Conservation (phyloP, 2,888 invertebrate species). For the Eumerus sabulonum region DNA sequence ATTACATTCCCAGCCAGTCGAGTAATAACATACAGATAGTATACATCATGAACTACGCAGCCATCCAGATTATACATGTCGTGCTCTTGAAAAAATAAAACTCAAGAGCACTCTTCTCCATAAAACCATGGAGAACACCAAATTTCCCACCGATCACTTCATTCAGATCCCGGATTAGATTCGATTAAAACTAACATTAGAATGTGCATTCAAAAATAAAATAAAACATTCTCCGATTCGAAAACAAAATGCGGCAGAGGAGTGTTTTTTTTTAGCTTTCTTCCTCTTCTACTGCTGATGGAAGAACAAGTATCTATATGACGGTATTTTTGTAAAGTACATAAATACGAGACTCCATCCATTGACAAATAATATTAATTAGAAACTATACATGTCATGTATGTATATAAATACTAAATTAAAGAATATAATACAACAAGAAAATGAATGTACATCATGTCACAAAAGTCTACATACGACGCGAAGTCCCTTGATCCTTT, state of each 20-base stretch:
- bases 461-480: no score
- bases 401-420: constrained; percentile 5
- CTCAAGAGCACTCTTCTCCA: no score
- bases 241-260: constrained; percentile 34
- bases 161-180: no score
- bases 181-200: background rate
- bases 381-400: constrained; percentile 23
- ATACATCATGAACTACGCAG: no score
- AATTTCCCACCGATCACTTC: no score
- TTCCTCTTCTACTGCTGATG: constrained; percentile 38
- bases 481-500: no score
- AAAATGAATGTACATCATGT: constrained; percentile 62
- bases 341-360: constrained; percentile 42
- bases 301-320: no score
- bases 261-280: background rate
- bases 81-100: no score
- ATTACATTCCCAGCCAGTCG: no score
- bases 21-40: no score
- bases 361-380: constrained; percentile 52
- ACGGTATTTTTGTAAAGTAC: background rate
- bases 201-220: constrained; percentile 21
- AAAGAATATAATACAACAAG: constrained; percentile 30
- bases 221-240: constrained; percentile 41
- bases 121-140: no score
- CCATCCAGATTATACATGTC: no score